A percentile compares a stretch with the other conserved stretches of the same genome.
These are phyloP conservation scores for Gallinago stenura DNA, from an alignment of 2,797 vertebrate genomes.

Conservation along the genomic window DNA sequence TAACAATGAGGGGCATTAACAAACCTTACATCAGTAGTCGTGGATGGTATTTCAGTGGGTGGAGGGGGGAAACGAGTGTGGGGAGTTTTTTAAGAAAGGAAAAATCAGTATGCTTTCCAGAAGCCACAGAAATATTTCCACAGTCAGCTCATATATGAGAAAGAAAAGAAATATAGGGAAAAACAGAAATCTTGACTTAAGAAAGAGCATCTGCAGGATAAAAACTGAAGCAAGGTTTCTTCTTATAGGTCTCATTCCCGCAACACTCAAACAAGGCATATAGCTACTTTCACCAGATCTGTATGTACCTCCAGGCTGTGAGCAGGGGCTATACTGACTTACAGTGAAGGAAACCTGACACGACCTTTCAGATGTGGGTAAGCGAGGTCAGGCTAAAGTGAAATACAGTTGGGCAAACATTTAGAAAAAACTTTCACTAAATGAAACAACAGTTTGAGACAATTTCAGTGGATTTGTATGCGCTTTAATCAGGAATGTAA, in stretches of 20 bases:
- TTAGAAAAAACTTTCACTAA: neutral
- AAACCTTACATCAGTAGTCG: neutral
- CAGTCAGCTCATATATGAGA: neutral
- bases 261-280: neutral
- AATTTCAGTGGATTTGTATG: neutral
- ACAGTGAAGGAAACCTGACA: neutral
- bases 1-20: neutral
- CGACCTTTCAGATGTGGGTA: neutral
- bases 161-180: neutral
- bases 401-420: neutral
- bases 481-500: neutral
- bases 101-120: neutral
- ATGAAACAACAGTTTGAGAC: neutral
- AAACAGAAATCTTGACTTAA: neutral
- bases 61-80: neutral
- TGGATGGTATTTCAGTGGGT: fast-evolving
- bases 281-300: neutral
- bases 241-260: neutral
- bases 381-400: neutral
- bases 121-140: neutral
- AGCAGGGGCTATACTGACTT: neutral
- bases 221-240: neutral
- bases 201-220: neutral
- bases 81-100: neutral
- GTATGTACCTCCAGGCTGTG: neutral